Evolutionary conservation across 2,888 invertebrate genomes (phyloP).

Genomic region (Sesia bembeciformis): DNA sequence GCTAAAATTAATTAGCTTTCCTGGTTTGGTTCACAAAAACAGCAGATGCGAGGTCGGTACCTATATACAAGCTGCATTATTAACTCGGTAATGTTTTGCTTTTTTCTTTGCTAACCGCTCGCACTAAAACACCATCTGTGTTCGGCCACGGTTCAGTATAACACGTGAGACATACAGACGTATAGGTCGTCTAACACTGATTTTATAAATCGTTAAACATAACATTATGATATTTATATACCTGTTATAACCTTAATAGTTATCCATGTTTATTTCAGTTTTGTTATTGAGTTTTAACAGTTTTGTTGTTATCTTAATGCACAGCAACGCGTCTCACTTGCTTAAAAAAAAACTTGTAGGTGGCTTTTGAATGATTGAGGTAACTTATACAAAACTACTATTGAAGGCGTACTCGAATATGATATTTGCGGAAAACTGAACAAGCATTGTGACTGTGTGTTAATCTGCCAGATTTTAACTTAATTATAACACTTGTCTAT

Average conservation of each 20-base stretch:
- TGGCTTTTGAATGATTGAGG: too few relatives aligned
- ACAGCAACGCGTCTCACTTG: background rate
- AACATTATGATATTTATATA: too few relatives aligned
- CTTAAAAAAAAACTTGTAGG: background rate
- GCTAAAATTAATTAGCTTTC: conserved; percentile 46
- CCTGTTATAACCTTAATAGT: too few relatives aligned
- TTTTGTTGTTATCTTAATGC: background rate
- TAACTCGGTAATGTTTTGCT: conserved; percentile 51
- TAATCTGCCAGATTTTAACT: conserved; percentile 30
- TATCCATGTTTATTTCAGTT: too few relatives aligned
- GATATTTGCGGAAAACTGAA: too few relatives aligned
- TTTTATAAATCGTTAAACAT: too few relatives aligned
- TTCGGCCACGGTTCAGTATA: conserved; percentile 33
- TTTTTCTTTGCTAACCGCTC: conserved; percentile 55
- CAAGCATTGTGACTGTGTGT: background rate
- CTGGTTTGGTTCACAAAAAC: conserved; percentile 58
- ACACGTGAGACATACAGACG: conserved; percentile 8
- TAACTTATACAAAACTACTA: too few relatives aligned
- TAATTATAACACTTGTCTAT: conserved; percentile 70
- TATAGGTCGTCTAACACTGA: background rate
- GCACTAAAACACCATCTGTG: conserved; percentile 61
- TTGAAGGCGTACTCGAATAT: too few relatives aligned
- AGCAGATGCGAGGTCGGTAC: conserved; percentile 52
- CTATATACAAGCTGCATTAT: conserved; percentile 56
- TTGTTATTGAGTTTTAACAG: background rate